Base-by-base conservation (phyloP, 1,140 invertebrate genomes). In the Mycetomoellerius zeteki region DNA sequence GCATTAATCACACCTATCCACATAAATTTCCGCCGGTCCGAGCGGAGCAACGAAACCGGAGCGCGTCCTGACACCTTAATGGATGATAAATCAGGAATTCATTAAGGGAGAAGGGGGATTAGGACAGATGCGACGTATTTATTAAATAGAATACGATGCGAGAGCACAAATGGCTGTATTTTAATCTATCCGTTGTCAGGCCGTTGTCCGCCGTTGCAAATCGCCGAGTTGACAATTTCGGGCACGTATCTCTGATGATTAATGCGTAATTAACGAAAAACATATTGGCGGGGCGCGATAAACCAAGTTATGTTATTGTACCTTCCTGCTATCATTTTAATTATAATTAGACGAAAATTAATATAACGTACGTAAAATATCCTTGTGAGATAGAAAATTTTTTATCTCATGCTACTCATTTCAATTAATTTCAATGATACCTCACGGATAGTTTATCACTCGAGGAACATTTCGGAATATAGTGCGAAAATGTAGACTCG, bases 1-100 rank as follows among this genome's bases (percentile, higher is more conserved):
- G 88, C 93, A 94, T 94, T 94, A 94, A 94, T 94, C 93, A 94
- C 93, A 85, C 87, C 90, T 87, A 88, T 89, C 88, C 92, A 94
- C 92, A 91, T 93, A 93, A 92, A 94, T 93, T 93, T 91, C 90
- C 91, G 89, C 89, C 86, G 81, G 88, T 89, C 89, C 89, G 85
- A 86, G 92, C 78, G 88, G 65, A 86, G 89, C 86, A 91, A 89
- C 90, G 90, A 91, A 91, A 91, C 85, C 87, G 88, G 90, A 91
- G 89, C 90, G 85, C 77, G 86, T 88, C 89, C 89, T 91, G 89
- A 91, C 89, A 90, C 89, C 89, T 91, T 92, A 92, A 92, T 92
- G 92, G 91, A 92, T 91, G 92, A 92, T 91, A 90, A 92, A 92
- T 92, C 92, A 92, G 88, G 88, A 92, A 93, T 92, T 89, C 87